Evolutionary conservation across 2,888 invertebrate species (phyloP).

Genomic region (Hybos culiciformis): DNA sequence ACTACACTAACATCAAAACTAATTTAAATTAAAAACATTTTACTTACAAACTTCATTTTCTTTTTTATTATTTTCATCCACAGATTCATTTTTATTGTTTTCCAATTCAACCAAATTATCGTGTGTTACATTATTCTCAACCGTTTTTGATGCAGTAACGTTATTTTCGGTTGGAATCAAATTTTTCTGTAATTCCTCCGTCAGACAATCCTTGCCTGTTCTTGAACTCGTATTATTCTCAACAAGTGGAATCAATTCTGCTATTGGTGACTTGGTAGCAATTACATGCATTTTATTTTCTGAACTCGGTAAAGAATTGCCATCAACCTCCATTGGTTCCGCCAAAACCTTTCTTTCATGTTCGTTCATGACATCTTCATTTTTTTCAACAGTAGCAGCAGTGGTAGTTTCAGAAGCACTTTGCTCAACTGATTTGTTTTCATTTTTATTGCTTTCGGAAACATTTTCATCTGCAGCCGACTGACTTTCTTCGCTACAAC

Average conservation of each 20-base stretch:
- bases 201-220: background rate
- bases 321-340: conserved; percentile 33
- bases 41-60: conserved; percentile 11
- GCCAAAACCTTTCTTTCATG: too few relatives aligned
- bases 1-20: background rate
- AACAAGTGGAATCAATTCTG: background rate
- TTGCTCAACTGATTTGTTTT: background rate
- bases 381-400: conserved; percentile 14
- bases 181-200: conserved; percentile 2
- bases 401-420: conserved; percentile 18
- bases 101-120: conserved; percentile 9
- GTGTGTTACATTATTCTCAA: conserved; percentile 6
- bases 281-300: conserved; percentile 25
- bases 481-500: conserved; percentile 6
- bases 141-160: background rate
- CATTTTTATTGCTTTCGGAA: background rate
- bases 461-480: background rate
- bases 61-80: conserved; percentile 6
- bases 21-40: background rate
- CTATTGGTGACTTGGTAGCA: background rate
- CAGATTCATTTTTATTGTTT: conserved; percentile 7
- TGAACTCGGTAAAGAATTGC: conserved; percentile 17
- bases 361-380: too few relatives aligned
- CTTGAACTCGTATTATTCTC: background rate
- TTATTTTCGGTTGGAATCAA: conserved; percentile 2